Evolutionary conservation across 2,888 invertebrate genomes (phyloP).

Genomic region (Troglohyphantes excavatus): DNA sequence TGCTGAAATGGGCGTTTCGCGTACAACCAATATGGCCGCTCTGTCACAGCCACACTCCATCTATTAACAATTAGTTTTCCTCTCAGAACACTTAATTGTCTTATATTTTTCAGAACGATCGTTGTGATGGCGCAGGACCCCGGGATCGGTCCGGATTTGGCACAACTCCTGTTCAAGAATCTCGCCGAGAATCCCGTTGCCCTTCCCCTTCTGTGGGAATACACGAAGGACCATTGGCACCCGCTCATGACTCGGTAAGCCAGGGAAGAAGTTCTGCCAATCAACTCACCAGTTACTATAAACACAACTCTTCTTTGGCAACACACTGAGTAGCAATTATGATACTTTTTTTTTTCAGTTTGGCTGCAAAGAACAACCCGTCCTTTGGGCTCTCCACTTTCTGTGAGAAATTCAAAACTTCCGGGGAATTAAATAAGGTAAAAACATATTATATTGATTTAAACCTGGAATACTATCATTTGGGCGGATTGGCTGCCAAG

Average conservation of each 20-base stretch:
- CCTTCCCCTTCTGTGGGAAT: slow-evolving; percentile 49
- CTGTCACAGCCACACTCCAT: too few relatives aligned
- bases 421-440: slow-evolving; percentile 28
- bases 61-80: too few relatives aligned
- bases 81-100: too few relatives aligned
- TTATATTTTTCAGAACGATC: slow-evolving; percentile 42
- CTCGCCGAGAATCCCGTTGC: slow-evolving; percentile 28
- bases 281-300: too few relatives aligned
- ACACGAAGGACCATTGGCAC: slow-evolving; percentile 38
- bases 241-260: slow-evolving; percentile 12
- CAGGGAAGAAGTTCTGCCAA: background rate
- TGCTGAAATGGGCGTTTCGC: too few relatives aligned
- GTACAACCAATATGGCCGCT: too few relatives aligned
- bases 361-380: slow-evolving; percentile 20
- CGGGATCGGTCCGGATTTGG: slow-evolving; percentile 11
- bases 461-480: too few relatives aligned
- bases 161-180: slow-evolving; percentile 23
- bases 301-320: background rate
- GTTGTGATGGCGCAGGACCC: slow-evolving; percentile 31
- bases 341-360: slow-evolving; percentile 34
- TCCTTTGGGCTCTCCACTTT: slow-evolving; percentile 25
- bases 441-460: too few relatives aligned
- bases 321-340: background rate
- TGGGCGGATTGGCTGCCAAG: too few relatives aligned
- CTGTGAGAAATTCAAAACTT: slow-evolving; percentile 53